A percentile compares a stretch with the other conserved stretches of the same genome.
Evolutionary conservation across 2,113 vertebrate species (phyloP).

Genomic region (Larimichthys polyactis): DNA sequence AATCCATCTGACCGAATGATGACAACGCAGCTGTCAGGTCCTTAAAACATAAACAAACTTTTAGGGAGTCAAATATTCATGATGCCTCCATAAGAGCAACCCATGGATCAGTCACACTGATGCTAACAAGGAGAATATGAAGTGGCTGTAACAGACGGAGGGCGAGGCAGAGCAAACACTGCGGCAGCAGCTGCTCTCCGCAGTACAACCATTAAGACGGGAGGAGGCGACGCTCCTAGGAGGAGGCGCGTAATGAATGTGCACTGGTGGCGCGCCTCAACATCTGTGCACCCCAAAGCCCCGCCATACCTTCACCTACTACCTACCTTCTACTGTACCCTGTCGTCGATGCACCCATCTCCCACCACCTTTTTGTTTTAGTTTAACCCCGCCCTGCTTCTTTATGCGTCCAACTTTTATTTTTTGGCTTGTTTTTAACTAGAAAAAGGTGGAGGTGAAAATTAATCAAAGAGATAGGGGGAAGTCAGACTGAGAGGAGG

Average conservation of each 20-base stretch:
- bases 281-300: constrained; percentile 68
- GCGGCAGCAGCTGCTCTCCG: constrained; percentile 79
- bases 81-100: constrained; percentile 32
- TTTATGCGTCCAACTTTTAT: constrained; percentile 6
- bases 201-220: constrained; percentile 73
- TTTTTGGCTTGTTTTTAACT: constrained; percentile 8
- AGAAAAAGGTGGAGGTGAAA: constrained; percentile 26
- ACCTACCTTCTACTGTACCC: neutral
- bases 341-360: neutral
- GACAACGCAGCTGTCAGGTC: constrained; percentile 6
- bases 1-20: neutral
- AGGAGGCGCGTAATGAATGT: constrained; percentile 73
- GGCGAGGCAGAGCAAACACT: constrained; percentile 72
- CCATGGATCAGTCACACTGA: constrained; percentile 47
- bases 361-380: neutral
- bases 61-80: constrained; percentile 49
- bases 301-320: constrained; percentile 37
- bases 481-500: constrained; percentile 9
- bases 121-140: constrained; percentile 65
- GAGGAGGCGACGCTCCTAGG: constrained; percentile 61
- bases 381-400: constrained; percentile 1
- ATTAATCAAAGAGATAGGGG: constrained; percentile 10
- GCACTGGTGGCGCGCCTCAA: constrained; percentile 59
- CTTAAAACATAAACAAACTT: constrained; percentile 23
- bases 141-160: constrained; percentile 64